Evolutionary conservation across 53 echinoderm and acorn worm species (phyloP), one percentile per base, ranked within the genome.

Genomic region (Actinopyga echinites): DNA sequence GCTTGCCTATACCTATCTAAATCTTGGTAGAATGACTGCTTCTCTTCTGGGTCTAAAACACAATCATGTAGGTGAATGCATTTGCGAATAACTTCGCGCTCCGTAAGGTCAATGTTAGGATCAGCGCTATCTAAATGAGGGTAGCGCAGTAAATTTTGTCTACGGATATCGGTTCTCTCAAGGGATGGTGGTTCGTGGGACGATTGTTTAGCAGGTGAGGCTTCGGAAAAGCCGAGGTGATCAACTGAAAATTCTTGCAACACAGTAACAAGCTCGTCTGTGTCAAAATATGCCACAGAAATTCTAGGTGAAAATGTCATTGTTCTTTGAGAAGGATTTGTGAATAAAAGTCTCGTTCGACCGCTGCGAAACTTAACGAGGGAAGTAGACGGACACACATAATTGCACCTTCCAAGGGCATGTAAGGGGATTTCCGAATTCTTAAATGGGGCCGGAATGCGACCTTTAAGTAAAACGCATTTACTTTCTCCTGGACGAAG

Each of bases 101-200:
- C 54, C 45, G 55, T 66, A 25, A 68, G 23, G 30, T 13, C 31
- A 49, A 42, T 40, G 35, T 32, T 37, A 22, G 82, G 82, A 64
- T 82, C 82, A 26, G n/a, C 13, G 6, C 19, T n/a, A 15, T 63
- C 82, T 31, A 64, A 61, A 37, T 82, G 79, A 53, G 86, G 79
- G 44, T 78, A 86, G 38, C 44, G 40, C 17, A 28, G 22, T 28
- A 74, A 74, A 42, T 74, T 40, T 11, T 31, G 1, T 21, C 20
- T n/a, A 3, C 61, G 61, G 20, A 61, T 61, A 1, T 1, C 21
- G 1, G 5, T 1, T 61, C 61, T 61, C 30, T 30, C 2, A 32
- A 34, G 29, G 33, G 21, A 30, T 25, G 5, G 25, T 67, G 29
- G 35, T 30, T 67, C 31, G 30, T n/a, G n/a, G n/a, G n/a, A n/a